Evolutionary conservation across 35 echinoderm and acorn worm species (phyloP).

Genomic region (Ophioderma brevispina): DNA sequence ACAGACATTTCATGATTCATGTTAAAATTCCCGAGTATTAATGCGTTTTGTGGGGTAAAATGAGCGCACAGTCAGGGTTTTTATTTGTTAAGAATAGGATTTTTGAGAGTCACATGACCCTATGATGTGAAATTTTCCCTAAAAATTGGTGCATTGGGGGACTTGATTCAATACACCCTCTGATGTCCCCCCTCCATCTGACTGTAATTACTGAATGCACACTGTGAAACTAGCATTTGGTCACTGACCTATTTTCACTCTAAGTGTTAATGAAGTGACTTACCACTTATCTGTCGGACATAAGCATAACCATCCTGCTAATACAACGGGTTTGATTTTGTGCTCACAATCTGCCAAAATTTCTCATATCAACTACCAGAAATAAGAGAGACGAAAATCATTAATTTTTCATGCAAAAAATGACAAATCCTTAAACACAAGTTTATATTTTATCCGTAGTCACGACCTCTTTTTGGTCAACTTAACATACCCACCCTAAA

Average conservation of each 20-base stretch:
- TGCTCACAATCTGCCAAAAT: background rate
- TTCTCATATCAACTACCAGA: background rate
- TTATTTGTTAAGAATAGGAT: too few species aligned
- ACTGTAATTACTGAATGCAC: background rate
- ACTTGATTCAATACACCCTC: background rate
- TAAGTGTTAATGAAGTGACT: background rate
- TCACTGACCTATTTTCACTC: background rate
- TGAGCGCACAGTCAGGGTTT: too few species aligned
- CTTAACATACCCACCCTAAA: background rate
- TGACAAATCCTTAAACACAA: background rate
- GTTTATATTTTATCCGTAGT: background rate
- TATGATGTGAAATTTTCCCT: background rate
- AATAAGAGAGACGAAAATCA: background rate
- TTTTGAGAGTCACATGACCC: background rate
- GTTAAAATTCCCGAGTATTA: too few species aligned
- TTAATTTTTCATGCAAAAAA: background rate
- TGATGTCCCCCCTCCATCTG: background rate
- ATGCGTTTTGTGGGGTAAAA: too few species aligned
- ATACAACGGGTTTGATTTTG: background rate
- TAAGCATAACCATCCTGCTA: background rate
- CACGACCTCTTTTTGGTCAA: background rate
- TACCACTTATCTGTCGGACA: background rate
- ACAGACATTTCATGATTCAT: too few species aligned
- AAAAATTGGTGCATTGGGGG: background rate
- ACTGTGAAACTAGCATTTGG: background rate